A percentile compares a stretch with the other conserved stretches of the same genome.
phyloP scores from a whole-genome alignment of 23 tunicate genomes.

The Trididemnum clinides region DNA sequence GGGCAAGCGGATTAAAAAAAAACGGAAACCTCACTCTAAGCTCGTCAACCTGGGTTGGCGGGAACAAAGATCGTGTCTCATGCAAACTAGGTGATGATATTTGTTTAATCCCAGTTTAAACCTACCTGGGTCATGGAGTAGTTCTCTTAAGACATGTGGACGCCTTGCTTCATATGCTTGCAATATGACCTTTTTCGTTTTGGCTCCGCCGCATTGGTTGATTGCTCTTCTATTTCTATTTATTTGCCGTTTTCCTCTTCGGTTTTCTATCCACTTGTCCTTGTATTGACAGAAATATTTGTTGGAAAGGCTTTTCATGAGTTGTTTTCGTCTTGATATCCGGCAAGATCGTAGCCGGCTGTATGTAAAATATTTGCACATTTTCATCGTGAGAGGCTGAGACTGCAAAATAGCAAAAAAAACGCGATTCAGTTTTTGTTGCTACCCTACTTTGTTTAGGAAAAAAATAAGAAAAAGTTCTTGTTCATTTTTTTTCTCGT shows the following conservation, averaged over 20 bases:
- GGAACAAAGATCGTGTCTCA: too few species aligned
- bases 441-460: too few species aligned
- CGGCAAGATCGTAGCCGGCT: slow-evolving; percentile 10
- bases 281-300: slow-evolving; percentile 17
- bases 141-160: slow-evolving; percentile 25
- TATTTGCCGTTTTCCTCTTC: neutral
- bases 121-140: slow-evolving; percentile 54
- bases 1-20: too few species aligned
- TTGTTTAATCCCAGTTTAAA: too few species aligned
- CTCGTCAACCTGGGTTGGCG: too few species aligned
- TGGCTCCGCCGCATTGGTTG: slow-evolving; percentile 40
- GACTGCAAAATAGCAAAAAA: neutral
- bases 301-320: neutral
- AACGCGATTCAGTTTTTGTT: too few species aligned
- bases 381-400: neutral
- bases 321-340: neutral
- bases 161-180: slow-evolving; percentile 42
- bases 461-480: too few species aligned
- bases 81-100: too few species aligned
- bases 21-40: too few species aligned
- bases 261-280: neutral
- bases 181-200: slow-evolving; percentile 15
- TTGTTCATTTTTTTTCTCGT: too few species aligned
- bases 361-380: neutral
- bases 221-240: neutral